phyloP scores from a whole-genome alignment of 2,888 invertebrate genomes.

The Laothoe populi region DNA sequence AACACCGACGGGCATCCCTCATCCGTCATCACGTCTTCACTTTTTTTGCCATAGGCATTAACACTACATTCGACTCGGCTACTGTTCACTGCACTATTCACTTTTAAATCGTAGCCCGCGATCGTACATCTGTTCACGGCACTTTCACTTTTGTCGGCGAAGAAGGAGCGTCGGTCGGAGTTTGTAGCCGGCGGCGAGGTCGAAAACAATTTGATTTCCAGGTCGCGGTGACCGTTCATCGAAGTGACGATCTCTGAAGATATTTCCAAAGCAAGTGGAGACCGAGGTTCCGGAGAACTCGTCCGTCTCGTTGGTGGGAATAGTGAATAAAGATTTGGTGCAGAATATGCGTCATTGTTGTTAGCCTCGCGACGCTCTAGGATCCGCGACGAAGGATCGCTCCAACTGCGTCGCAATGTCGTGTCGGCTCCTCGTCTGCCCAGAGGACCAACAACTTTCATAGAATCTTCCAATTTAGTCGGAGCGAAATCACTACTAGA shows the following conservation, averaged over 20 bases:
- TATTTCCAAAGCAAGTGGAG: conserved; percentile 86
- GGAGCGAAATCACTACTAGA: conserved; percentile 78
- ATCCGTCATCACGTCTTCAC: conserved; percentile 71
- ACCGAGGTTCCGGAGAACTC: conserved; percentile 74
- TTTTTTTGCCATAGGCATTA: conserved; percentile 64
- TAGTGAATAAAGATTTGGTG: conserved; percentile 78
- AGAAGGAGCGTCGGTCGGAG: conserved; percentile 77
- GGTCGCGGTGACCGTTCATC: conserved; percentile 90
- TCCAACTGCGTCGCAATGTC: conserved; percentile 86
- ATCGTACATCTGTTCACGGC: conserved; percentile 73
- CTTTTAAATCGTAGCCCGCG: conserved; percentile 67
- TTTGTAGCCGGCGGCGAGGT: conserved; percentile 82
- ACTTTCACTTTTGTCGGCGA: conserved; percentile 82
- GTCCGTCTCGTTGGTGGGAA: conserved; percentile 74
- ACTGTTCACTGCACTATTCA: conserved; percentile 76
- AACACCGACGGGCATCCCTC: conserved; percentile 66
- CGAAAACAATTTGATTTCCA: conserved; percentile 91
- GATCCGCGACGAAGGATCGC: conserved; percentile 84
- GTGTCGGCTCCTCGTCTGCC: conserved; percentile 73
- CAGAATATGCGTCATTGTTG: conserved; percentile 67
- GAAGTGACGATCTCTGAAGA: conserved; percentile 92
- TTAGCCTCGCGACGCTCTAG: conserved; percentile 71
- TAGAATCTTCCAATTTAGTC: conserved; percentile 79
- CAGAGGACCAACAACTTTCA: conserved; percentile 78
- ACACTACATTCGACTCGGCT: conserved; percentile 66